These are phyloP conservation scores for Diadumene lineata DNA, from an alignment of 92 coral and sea anemone genomes.

Conservation along the genomic window DNA sequence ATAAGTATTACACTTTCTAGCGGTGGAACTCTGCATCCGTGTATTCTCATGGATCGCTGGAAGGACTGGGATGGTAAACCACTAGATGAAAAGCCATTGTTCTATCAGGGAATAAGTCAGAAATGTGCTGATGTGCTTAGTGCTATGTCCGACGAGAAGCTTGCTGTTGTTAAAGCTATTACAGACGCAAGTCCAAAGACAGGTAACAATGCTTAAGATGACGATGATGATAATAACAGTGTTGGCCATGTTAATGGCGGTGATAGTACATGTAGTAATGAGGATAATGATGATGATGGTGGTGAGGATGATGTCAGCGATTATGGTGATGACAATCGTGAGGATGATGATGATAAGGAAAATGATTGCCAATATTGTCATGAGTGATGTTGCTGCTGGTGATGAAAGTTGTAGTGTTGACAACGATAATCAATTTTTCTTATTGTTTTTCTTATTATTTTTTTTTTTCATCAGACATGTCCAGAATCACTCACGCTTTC, in stretches of 20 bases:
- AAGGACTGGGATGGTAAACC: conserved; percentile 60
- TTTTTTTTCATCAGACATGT: not conserved
- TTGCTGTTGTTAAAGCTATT: conserved; percentile 28
- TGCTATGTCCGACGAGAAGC: conserved; percentile 40
- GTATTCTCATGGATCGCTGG: conserved; percentile 57
- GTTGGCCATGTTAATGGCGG: too few species aligned
- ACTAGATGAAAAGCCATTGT: conserved; percentile 52
- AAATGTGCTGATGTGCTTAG: conserved; percentile 42
- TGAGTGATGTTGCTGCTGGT: conserved; percentile 42
- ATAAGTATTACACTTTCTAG: conserved; percentile 50
- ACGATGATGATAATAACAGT: too few species aligned
- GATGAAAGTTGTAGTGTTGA: conserved; percentile 18
- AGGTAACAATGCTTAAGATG: too few species aligned
- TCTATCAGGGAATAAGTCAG: conserved; percentile 49
- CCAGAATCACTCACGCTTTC: not conserved
- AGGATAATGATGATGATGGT: too few species aligned
- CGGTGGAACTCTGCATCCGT: conserved; percentile 44
- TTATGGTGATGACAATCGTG: too few species aligned
- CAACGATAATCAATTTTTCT: not conserved
- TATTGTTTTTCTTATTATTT: too few species aligned
- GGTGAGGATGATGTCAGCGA: too few species aligned
- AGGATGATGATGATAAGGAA: too few species aligned
- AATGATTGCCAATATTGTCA: not conserved
- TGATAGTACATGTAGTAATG: too few species aligned
- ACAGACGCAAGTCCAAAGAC: conserved; percentile 21